Base-by-base conservation (phyloP, 2,888 invertebrate genomes). In the Liodrosophila aerea region DNA sequence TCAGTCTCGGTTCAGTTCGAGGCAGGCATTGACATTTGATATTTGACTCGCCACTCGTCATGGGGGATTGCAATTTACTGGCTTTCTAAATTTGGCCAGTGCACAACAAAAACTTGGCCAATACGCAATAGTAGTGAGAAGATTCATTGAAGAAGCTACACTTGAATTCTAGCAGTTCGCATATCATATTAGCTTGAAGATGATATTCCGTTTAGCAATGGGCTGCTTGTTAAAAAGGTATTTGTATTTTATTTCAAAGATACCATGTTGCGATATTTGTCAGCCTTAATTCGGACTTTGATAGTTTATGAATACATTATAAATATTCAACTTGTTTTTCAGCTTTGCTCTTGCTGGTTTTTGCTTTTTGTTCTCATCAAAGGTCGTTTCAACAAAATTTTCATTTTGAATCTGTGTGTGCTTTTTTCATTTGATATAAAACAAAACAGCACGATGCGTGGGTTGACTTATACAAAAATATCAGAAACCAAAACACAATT, bases 61-160 rank as follows among this genome's bases (percentile, higher is more conserved):
- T 43, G 18, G 60, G 58, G 54, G 41, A 61, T 54, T 72, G 58
- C 56, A 56, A 62, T 73, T 61, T 64, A 61, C 67, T 64, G 64
- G 68, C 82, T 81, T 77, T 84, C 78, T 77, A 64, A 71, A 81
- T 84, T 81, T 84, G 82, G 84, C 27, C 61, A 53, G 45, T 13
- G 37, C 44, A 53, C 22, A 15, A 34, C 30, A 30, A 30, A 64
- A 71, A 81, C 81, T 81, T 84, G 82, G 84, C 27, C 61, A 53
- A 41, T 29, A 27, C 7, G 11, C 11, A 40, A 9, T 15, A 36
- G 15, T 39, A 9, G 22, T 22, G 5, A 22, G 5, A 22, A 22
- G 22, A 22, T 22, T 22, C 22, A 22, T 29, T 11, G 11, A 33
- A 8, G 2, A 41, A 29, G 22, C 22, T 22, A 22, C 22, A 7